phyloP scores from a whole-genome alignment of 2,113 vertebrate genomes.

The Ceratotherium simum region DNA sequence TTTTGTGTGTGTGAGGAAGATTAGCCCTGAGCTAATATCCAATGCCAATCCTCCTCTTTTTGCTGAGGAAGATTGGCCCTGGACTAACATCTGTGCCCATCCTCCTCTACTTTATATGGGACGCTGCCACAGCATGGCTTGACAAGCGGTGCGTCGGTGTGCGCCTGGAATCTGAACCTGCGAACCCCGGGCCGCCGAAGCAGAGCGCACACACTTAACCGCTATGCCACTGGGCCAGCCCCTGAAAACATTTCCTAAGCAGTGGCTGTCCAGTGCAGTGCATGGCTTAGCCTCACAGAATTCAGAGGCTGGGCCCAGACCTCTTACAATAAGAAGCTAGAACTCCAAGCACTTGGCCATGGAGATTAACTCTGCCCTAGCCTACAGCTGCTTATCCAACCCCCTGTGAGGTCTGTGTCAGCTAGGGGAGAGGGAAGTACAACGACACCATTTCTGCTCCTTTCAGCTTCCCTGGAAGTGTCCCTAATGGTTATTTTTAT shows the following conservation, averaged over 20 bases:
- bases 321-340: not conserved
- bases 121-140: no score
- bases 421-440: not conserved
- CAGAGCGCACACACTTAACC: no score
- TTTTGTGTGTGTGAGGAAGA: no score
- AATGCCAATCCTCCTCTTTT: no score
- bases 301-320: not conserved
- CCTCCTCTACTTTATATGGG: no score
- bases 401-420: not conserved
- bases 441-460: not conserved
- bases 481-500: not conserved
- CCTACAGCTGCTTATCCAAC: not conserved
- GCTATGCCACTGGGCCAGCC: no score
- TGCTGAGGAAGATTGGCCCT: no score
- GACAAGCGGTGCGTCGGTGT: no score
- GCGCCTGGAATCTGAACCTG: no score
- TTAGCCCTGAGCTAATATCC: no score
- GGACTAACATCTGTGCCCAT: no score
- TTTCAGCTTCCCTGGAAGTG: not conserved
- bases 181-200: no score
- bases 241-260: not conserved
- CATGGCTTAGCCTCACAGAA: conserved; percentile 10
- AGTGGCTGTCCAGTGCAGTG: not conserved
- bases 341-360: not conserved
- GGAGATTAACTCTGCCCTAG: not conserved